Percentiles rank a stretch among this genome's conserved stretches.
Evolutionary conservation across 2,888 invertebrate species (phyloP).

Genomic region (Scaptomyza parva): DNA sequence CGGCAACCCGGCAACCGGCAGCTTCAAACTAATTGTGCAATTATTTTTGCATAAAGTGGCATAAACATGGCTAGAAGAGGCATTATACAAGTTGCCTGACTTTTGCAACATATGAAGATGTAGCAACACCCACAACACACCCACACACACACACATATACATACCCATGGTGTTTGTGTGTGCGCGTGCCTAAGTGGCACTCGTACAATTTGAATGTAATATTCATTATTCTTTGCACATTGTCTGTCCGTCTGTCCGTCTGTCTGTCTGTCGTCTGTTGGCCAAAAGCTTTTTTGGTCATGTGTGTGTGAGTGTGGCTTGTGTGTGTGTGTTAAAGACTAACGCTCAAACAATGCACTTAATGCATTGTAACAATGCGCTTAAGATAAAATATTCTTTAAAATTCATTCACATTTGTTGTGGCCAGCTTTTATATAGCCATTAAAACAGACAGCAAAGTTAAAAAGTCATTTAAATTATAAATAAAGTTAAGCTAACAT

Average conservation of each 20-base stretch:
- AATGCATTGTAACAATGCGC: too few relatives aligned
- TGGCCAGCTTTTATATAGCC: slow-evolving; percentile 21
- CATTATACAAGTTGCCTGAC: slow-evolving; percentile 83
- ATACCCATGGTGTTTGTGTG: slow-evolving; percentile 17
- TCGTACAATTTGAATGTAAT: slow-evolving; percentile 81
- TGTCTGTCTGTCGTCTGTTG: slow-evolving; percentile 57
- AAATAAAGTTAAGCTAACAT: neutral
- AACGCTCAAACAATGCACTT: slow-evolving; percentile 19
- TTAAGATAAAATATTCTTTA: slow-evolving; percentile 3
- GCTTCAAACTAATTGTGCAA: slow-evolving; percentile 84
- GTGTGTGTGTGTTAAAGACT: slow-evolving; percentile 42
- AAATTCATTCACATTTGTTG: slow-evolving; percentile 16
- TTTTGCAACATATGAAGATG: slow-evolving; percentile 77
- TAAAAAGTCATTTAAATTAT: neutral
- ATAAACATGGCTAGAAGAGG: slow-evolving; percentile 83
- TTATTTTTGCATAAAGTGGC: slow-evolving; percentile 84
- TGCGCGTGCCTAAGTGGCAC: slow-evolving; percentile 76
- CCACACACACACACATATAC: slow-evolving; percentile 30
- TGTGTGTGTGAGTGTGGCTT: slow-evolving; percentile 3
- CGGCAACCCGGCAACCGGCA: slow-evolving; percentile 58
- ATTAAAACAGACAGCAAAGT: slow-evolving; percentile 6
- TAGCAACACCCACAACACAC: slow-evolving; percentile 43
- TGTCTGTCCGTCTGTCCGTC: slow-evolving; percentile 56
- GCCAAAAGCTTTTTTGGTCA: slow-evolving; percentile 38
- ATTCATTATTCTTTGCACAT: slow-evolving; percentile 81